phyloP scores from a whole-genome alignment of 2,888 invertebrate genomes.

The Euphydryas editha region DNA sequence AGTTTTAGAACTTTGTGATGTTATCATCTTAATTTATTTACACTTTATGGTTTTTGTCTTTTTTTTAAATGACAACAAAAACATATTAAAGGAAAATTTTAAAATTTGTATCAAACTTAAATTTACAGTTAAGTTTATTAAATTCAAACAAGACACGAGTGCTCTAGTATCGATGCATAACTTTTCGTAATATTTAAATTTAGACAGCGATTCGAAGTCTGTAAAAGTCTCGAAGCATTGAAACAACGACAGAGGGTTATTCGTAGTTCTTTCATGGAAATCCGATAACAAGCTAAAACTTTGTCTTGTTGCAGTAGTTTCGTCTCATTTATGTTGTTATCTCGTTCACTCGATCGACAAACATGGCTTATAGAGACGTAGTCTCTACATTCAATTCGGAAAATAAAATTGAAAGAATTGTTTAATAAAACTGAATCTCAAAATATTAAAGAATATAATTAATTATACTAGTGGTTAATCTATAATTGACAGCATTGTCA shows the following conservation, averaged over 20 bases:
- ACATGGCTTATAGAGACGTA: neutral
- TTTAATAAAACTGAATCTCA: too few relatives aligned
- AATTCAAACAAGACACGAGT: neutral
- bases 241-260: conserved; percentile 46
- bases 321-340: conserved; percentile 42
- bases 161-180: conserved; percentile 15
- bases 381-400: too few relatives aligned
- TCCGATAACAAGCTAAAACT: conserved; percentile 55
- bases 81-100: neutral
- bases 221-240: conserved; percentile 37
- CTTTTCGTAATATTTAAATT: conserved; percentile 27
- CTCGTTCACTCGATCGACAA: conserved; percentile 39
- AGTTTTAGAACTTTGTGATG: too few relatives aligned
- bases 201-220: conserved; percentile 25
- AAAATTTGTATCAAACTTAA: neutral
- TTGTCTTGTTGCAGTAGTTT: conserved; percentile 42
- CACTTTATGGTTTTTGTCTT: too few relatives aligned
- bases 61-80: too few relatives aligned
- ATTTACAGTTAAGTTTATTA: neutral
- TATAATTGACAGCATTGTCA: too few relatives aligned
- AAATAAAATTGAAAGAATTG: too few relatives aligned
- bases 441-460: too few relatives aligned
- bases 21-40: too few relatives aligned
- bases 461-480: too few relatives aligned
- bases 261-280: conserved; percentile 51